Evolutionary conservation across 2,888 invertebrate genomes (phyloP).

Genomic region (Mesorhabditis belari): DNA sequence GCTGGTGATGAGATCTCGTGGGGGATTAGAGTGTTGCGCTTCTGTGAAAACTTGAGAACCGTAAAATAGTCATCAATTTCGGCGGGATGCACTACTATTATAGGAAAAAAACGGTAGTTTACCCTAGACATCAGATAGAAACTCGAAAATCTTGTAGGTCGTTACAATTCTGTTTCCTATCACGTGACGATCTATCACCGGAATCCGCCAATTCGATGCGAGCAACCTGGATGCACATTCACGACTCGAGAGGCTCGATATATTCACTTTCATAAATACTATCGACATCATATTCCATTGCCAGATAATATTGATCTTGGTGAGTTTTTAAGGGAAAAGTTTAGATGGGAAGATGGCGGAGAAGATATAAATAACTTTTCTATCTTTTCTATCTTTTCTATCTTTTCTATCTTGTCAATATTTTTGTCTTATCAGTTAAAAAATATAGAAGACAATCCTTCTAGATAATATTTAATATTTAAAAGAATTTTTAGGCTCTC

Average conservation of each 20-base stretch:
- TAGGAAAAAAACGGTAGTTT: too few species aligned
- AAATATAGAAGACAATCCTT: too few species aligned
- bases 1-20: too few species aligned
- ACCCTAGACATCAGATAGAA: too few species aligned
- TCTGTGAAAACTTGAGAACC: too few species aligned
- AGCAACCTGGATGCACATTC: conserved; percentile 50
- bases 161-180: conserved; percentile 52
- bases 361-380: not conserved
- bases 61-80: too few species aligned
- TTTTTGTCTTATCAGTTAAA: too few species aligned
- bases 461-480: not conserved
- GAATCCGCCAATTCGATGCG: conserved; percentile 53
- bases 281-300: conserved; percentile 48
- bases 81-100: too few species aligned
- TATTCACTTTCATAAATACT: conserved; percentile 53
- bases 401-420: too few species aligned
- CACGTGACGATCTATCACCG: conserved; percentile 53
- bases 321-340: not conserved
- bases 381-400: not conserved
- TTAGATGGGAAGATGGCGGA: not conserved
- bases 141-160: conserved; percentile 15
- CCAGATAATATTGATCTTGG: conserved; percentile 51
- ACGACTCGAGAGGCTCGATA: conserved; percentile 44
- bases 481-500: conserved; percentile 36
- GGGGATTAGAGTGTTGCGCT: too few species aligned